Evolutionary conservation across 2,113 vertebrate species (phyloP).

Genomic region (Leptobrachium ailaonicum): DNA sequence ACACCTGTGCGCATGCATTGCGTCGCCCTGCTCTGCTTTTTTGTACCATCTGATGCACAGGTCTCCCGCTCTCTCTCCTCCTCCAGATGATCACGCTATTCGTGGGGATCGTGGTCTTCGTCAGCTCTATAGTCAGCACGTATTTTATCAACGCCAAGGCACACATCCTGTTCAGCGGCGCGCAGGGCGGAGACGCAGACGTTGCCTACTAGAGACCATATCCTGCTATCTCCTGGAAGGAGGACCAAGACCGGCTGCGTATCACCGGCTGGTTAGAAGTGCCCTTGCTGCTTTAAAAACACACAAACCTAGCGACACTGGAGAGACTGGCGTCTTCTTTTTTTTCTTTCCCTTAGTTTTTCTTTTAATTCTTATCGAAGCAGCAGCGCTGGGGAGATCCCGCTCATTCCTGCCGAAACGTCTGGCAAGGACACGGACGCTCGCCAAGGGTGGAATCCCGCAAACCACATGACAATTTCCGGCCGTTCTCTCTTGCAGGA

Average conservation of each 20-base stretch:
- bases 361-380: too few species aligned
- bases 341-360: not conserved
- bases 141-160: conserved; percentile 89
- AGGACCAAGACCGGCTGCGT: conserved; percentile 2
- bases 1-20: too few species aligned
- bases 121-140: conserved; percentile 78
- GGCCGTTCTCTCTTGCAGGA: too few species aligned
- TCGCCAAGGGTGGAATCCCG: too few species aligned
- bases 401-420: too few species aligned
- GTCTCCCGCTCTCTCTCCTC: not conserved
- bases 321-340: not conserved
- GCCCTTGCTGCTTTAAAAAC: conserved; percentile 2
- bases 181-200: conserved; percentile 69
- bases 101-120: conserved; percentile 75
- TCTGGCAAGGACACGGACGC: too few species aligned
- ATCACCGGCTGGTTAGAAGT: conserved; percentile 5
- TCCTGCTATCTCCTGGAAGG: not conserved
- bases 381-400: too few species aligned
- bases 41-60: too few species aligned
- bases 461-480: too few species aligned
- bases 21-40: too few species aligned
- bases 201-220: conserved; percentile 77
- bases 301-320: conserved; percentile 18
- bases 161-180: conserved; percentile 78
- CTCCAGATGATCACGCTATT: conserved; percentile 82